Conservation (phyloP, 2,113 vertebrate species). For the Rissa tridactyla region DNA sequence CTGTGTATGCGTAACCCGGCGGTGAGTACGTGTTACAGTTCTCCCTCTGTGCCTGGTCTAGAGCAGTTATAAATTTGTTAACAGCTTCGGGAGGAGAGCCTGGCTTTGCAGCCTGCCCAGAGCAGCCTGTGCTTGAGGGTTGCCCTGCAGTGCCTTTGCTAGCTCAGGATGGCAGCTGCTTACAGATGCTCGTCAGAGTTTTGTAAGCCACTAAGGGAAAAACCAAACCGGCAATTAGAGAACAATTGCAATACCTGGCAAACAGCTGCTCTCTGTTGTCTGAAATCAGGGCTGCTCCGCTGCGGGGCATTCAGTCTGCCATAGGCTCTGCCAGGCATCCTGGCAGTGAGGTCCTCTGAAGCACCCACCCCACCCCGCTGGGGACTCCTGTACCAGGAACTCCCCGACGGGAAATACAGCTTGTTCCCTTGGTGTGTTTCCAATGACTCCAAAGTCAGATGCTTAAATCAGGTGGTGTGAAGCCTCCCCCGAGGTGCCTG, state of each 20-base stretch:
- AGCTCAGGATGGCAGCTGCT: not conserved
- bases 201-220: not conserved
- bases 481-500: not conserved
- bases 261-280: not conserved
- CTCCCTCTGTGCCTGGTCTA: constrained; percentile 24
- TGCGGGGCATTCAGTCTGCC: not conserved
- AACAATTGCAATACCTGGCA: not conserved
- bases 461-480: not conserved
- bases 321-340: not conserved
- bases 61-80: not conserved
- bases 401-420: not conserved
- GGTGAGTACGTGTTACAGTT: constrained; percentile 1
- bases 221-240: not conserved
- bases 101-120: not conserved
- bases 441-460: not conserved
- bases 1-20: not conserved
- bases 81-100: not conserved
- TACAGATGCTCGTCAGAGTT: not conserved
- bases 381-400: not conserved
- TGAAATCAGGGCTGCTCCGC: not conserved
- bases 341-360: not conserved
- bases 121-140: not conserved
- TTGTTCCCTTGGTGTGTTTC: not conserved
- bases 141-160: not conserved
- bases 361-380: not conserved